These are phyloP conservation scores for Torymus tubicola DNA, from an alignment of 2,888 invertebrate genomes.

Conservation along the genomic window DNA sequence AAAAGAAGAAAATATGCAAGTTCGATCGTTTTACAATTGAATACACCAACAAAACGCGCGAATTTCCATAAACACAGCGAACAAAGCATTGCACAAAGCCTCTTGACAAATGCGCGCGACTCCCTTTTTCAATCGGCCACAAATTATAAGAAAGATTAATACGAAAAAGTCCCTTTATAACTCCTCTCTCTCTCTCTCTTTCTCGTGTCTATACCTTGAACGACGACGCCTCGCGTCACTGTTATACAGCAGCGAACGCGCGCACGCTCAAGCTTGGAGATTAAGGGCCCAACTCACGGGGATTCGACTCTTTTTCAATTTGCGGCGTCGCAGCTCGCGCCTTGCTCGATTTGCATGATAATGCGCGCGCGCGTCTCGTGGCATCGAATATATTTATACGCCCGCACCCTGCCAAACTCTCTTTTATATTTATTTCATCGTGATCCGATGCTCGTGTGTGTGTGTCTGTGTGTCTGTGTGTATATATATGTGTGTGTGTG, in stretches of 20 bases:
- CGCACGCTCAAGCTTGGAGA: constrained; percentile 23
- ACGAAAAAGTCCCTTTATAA: constrained; percentile 43
- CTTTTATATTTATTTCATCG: background rate
- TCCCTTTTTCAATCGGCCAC: constrained; percentile 55
- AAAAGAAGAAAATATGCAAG: no score
- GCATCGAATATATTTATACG: constrained; percentile 38
- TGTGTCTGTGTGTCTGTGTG: no score
- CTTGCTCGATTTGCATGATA: constrained; percentile 65
- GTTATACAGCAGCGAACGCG: no score
- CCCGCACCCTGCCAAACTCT: constrained; percentile 27
- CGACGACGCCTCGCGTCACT: constrained; percentile 43
- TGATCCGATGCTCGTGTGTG: no score
- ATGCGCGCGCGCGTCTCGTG: constrained; percentile 57
- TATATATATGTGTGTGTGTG: no score
- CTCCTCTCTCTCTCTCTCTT: background rate
- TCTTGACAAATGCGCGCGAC: constrained; percentile 49
- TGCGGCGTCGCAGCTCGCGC: constrained; percentile 59
- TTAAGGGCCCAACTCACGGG: constrained; percentile 49
- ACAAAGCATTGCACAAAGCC: constrained; percentile 35
- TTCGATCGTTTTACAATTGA: constrained; percentile 41
- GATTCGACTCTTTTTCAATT: constrained; percentile 63
- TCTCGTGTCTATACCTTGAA: constrained; percentile 27
- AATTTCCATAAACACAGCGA: constrained; percentile 49
- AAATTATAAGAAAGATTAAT: constrained; percentile 59
- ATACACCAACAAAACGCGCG: constrained; percentile 10